Percentiles rank a stretch among this genome's conserved stretches.
phyloP scores from a whole-genome alignment of 53 echinoderm and acorn worm genomes.

The Astropecten irregularis region DNA sequence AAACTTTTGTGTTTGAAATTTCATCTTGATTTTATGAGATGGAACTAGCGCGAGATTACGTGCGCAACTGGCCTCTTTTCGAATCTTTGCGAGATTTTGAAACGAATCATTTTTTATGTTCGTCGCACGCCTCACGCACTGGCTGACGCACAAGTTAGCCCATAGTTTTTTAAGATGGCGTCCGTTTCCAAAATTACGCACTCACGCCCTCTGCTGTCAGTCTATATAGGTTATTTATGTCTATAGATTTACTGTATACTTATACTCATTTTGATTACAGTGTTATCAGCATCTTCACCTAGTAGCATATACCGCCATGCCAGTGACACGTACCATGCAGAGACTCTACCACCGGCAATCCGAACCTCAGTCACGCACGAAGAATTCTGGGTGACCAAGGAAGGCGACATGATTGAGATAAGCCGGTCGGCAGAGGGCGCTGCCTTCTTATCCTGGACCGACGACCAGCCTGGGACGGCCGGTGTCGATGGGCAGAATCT shows the following conservation, averaged over 20 bases:
- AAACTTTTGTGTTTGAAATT: no score
- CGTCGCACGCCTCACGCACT: no score
- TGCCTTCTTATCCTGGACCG: constrained; percentile 4
- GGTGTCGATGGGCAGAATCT: background rate
- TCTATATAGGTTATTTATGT: no score
- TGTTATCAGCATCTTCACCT: background rate
- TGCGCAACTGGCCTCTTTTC: background rate
- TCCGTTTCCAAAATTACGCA: no score
- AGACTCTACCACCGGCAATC: background rate
- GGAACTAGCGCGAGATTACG: no score
- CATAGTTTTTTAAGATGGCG: background rate
- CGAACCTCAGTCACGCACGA: background rate
- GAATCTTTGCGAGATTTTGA: no score
- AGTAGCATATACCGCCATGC: background rate
- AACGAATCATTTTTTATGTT: no score
- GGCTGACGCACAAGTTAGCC: no score
- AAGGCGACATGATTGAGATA: background rate
- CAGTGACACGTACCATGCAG: background rate
- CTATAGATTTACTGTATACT: no score
- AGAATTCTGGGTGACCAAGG: constrained; percentile 6
- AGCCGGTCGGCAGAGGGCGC: constrained; percentile 1
- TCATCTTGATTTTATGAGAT: no score
- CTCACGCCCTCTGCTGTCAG: background rate
- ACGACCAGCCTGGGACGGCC: background rate
- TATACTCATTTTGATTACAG: background rate